These are phyloP conservation scores for Ibycter americanus DNA, from an alignment of 2,797 vertebrate genomes.

Conservation along the genomic window DNA sequence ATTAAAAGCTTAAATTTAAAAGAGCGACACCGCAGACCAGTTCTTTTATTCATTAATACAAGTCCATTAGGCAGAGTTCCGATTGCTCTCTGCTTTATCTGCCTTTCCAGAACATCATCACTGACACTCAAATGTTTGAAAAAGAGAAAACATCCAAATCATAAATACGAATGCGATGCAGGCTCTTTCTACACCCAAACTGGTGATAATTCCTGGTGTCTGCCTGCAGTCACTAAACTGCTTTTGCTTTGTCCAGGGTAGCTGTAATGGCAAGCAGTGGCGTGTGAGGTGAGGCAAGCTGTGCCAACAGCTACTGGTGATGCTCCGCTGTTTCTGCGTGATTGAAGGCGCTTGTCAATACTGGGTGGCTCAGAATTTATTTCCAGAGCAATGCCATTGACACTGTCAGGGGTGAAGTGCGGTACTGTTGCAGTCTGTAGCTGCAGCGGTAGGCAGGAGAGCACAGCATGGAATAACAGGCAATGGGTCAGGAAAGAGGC, in stretches of 20 bases:
- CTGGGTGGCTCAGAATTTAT: not conserved
- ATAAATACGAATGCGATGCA: not conserved
- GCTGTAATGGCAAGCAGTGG: not conserved
- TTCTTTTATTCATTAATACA: not conserved
- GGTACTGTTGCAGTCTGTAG: not conserved
- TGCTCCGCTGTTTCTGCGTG: not conserved
- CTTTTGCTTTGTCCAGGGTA: not conserved
- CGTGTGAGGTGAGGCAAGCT: not conserved
- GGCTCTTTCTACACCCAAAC: not conserved
- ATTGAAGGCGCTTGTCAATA: not conserved
- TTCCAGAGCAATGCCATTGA: not conserved
- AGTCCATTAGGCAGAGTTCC: not conserved
- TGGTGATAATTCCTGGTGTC: not conserved
- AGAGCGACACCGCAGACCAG: not conserved
- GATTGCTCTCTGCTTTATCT: not conserved
- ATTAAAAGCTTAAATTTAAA: not conserved
- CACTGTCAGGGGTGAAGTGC: not conserved
- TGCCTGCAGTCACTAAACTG: not conserved
- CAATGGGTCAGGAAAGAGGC: accelerated
- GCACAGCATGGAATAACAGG: not conserved
- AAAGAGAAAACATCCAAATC: not conserved
- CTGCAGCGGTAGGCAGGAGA: not conserved
- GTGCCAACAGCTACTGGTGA: not conserved
- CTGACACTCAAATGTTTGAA: not conserved
- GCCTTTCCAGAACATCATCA: not conserved